Conservation (phyloP, 2,888 invertebrate species). For the Rhingia rostrata region DNA sequence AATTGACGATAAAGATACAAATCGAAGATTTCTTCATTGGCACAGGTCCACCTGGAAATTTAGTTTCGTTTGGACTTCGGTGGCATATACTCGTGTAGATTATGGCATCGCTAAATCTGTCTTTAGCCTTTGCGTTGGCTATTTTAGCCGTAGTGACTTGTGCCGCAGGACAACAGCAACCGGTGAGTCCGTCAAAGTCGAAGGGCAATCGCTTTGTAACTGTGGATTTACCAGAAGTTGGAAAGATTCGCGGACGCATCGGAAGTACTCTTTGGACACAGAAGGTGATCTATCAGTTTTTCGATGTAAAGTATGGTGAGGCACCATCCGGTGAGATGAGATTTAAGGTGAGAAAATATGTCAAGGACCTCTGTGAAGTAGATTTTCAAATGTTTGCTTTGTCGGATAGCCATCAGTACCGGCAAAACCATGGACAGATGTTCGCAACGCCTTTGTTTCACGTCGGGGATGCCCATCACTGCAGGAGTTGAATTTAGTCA, state of each 20-base stretch:
- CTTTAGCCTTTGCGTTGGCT: conserved; percentile 15
- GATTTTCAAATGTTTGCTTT: conserved; percentile 4
- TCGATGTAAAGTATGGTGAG: conserved; percentile 81
- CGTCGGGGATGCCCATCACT: conserved; percentile 80
- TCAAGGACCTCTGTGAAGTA: background rate
- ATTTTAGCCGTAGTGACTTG: background rate
- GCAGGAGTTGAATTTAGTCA: conserved; percentile 76
- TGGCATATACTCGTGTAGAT: conserved; percentile 13
- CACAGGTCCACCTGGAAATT: background rate
- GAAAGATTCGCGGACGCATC: conserved; percentile 79
- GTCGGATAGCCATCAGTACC: conserved; percentile 77
- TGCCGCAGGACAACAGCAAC: background rate
- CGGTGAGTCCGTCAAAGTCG: background rate
- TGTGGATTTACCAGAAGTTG: conserved; percentile 77
- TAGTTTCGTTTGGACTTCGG: conserved; percentile 27
- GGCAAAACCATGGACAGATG: conserved; percentile 78
- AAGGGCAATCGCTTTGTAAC: conserved; percentile 69
- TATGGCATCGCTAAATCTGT: conserved; percentile 31
- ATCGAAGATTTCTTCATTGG: conserved; percentile 30
- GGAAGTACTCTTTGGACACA: conserved; percentile 79
- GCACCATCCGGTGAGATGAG: conserved; percentile 80
- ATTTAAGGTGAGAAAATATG: conserved; percentile 79
- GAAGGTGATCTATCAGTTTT: conserved; percentile 79
- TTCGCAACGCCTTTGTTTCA: conserved; percentile 77
- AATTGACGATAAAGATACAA: background rate